phyloP scores from a whole-genome alignment of 1,140 invertebrate species.

The Wasmannia auropunctata region DNA sequence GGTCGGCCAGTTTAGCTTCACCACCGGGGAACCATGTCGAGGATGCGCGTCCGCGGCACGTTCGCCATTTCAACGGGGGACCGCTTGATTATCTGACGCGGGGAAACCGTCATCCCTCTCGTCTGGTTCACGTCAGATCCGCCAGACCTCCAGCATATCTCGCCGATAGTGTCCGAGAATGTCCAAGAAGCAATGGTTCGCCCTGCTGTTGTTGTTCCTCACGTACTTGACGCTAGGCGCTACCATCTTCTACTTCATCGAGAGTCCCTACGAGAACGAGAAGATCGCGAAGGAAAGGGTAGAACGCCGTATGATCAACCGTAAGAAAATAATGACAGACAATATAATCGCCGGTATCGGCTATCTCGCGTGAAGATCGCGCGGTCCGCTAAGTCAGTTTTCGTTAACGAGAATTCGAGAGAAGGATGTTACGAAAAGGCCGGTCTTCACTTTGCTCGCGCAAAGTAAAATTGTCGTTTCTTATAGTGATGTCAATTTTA shows the following conservation, averaged over 20 bases:
- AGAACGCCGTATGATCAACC: slow-evolving; percentile 89
- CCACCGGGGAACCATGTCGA: not conserved
- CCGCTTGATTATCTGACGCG: not conserved
- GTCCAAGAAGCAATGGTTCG: slow-evolving; percentile 93
- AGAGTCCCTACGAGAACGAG: slow-evolving; percentile 88
- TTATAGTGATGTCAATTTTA: too few relatives aligned
- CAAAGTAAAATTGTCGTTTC: too few relatives aligned
- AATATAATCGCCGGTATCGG: not conserved
- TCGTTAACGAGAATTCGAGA: too few relatives aligned
- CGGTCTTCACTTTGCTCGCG: too few relatives aligned
- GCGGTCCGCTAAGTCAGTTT: not conserved
- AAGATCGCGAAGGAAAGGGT: slow-evolving; percentile 85
- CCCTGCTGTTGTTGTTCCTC: slow-evolving; percentile 90
- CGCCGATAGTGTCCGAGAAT: slow-evolving; percentile 84
- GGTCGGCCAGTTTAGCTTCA: not conserved
- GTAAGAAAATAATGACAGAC: slow-evolving; percentile 85
- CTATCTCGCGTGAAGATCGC: not conserved
- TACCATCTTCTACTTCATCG: slow-evolving; percentile 91
- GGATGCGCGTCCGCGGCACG: not conserved
- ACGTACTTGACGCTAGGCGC: slow-evolving; percentile 91
- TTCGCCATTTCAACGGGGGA: not conserved
- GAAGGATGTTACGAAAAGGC: too few relatives aligned
- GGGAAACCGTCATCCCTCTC: not conserved
- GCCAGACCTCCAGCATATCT: not conserved
- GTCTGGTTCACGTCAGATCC: not conserved